Conservation (phyloP, 2,888 invertebrate species). For the Erebia aethiops region DNA sequence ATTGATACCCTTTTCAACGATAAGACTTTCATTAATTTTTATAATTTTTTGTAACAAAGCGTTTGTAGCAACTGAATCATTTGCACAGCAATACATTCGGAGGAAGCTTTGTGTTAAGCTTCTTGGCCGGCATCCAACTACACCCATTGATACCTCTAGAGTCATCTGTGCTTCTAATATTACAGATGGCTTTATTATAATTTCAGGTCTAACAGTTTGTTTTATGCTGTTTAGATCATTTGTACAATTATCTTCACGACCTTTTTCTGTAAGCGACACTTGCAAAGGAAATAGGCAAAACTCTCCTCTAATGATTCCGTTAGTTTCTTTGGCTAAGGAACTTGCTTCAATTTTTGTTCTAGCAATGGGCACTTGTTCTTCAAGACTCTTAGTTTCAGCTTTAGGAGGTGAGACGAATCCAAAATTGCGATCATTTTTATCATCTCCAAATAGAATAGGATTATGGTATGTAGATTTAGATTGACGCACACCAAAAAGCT, state of each 20-base stretch:
- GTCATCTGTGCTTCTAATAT: conserved; percentile 69
- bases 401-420: conserved; percentile 39
- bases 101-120: conserved; percentile 51
- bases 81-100: conserved; percentile 59
- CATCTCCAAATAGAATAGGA: conserved; percentile 59
- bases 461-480: conserved; percentile 28
- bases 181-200: conserved; percentile 54
- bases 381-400: conserved; percentile 38
- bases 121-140: conserved; percentile 64
- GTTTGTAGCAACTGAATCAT: conserved; percentile 49
- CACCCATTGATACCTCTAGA: conserved; percentile 64
- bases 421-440: conserved; percentile 55
- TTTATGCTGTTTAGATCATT: conserved; percentile 68
- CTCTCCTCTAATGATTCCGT: conserved; percentile 59
- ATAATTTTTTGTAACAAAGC: conserved; percentile 51
- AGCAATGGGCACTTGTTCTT: conserved; percentile 62
- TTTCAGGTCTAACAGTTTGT: conserved; percentile 45
- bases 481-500: conserved; percentile 61
- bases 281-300: conserved; percentile 63
- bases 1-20: conserved; percentile 40
- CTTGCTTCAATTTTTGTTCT: conserved; percentile 63
- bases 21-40: conserved; percentile 55
- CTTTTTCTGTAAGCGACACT: conserved; percentile 40
- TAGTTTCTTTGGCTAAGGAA: conserved; percentile 53
- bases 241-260: conserved; percentile 61